Evolutionary conservation across 2,797 vertebrate species (phyloP).

Genomic region (Hybognathus amarus): DNA sequence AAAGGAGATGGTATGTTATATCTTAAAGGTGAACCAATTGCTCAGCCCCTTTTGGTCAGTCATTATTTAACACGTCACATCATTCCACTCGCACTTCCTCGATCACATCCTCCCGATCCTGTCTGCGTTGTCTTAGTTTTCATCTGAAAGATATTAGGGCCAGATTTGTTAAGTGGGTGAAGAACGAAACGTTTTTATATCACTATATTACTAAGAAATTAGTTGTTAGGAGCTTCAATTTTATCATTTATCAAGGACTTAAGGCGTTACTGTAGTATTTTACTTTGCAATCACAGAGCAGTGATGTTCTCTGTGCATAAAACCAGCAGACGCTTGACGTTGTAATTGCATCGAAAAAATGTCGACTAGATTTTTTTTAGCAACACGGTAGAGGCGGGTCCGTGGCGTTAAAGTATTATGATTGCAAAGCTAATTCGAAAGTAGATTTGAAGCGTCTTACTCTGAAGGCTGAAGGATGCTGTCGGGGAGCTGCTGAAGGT

Average conservation of each 20-base stretch:
- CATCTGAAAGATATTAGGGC: background rate
- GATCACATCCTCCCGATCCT: background rate
- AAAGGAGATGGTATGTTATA: background rate
- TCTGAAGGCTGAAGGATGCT: conserved; percentile 64
- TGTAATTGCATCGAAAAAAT: background rate
- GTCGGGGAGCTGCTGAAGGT: conserved; percentile 38
- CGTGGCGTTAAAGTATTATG: background rate
- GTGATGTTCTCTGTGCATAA: background rate
- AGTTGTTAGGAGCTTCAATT: background rate
- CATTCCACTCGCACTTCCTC: conserved; percentile 1
- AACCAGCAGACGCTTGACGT: background rate
- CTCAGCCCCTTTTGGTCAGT: conserved; percentile 38
- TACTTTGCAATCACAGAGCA: background rate
- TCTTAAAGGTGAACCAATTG: background rate
- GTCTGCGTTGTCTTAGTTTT: background rate
- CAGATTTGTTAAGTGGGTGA: background rate
- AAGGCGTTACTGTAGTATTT: background rate
- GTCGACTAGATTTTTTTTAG: background rate
- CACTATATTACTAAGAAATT: background rate
- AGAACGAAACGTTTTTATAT: too few species aligned
- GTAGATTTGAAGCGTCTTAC: conserved; percentile 65
- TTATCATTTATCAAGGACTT: background rate
- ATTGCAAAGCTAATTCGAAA: background rate
- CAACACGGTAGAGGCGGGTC: background rate
- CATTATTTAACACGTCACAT: conserved; percentile 14